Evolutionary conservation across 2,888 invertebrate genomes (phyloP).

Genomic region (Cosmia pyralina): DNA sequence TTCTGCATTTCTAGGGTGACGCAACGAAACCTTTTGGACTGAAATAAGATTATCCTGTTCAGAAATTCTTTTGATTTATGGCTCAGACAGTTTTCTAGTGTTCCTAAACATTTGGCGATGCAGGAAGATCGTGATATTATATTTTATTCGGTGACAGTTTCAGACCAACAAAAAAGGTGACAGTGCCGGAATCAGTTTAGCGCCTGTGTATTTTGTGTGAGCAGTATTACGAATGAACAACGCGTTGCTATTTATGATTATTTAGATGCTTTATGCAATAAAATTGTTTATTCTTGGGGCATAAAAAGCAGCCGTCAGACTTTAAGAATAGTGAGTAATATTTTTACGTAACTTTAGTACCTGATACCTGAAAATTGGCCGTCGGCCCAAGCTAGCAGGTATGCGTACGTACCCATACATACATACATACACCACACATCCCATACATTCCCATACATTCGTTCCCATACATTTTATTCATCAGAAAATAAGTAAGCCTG

Average conservation of each 20-base stretch:
- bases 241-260: background rate
- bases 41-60: constrained; percentile 14
- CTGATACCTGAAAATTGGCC: too few relatives aligned
- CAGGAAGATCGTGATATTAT: constrained; percentile 7
- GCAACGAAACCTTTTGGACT: constrained; percentile 9
- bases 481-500: too few relatives aligned
- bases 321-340: too few relatives aligned
- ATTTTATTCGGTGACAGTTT: constrained; percentile 37
- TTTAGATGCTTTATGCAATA: background rate
- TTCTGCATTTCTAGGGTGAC: background rate
- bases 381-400: too few relatives aligned
- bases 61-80: constrained; percentile 37
- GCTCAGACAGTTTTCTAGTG: background rate
- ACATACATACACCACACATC: too few relatives aligned
- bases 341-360: too few relatives aligned
- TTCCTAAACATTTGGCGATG: constrained; percentile 15
- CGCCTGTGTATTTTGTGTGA: constrained; percentile 32
- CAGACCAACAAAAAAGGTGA: background rate
- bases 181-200: constrained; percentile 10
- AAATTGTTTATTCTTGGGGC: background rate
- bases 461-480: too few relatives aligned
- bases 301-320: too few relatives aligned
- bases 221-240: constrained; percentile 16
- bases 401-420: too few relatives aligned
- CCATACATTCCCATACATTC: too few relatives aligned